phyloP scores from a whole-genome alignment of 1,140 invertebrate species.

The Drosophila nannoptera region DNA sequence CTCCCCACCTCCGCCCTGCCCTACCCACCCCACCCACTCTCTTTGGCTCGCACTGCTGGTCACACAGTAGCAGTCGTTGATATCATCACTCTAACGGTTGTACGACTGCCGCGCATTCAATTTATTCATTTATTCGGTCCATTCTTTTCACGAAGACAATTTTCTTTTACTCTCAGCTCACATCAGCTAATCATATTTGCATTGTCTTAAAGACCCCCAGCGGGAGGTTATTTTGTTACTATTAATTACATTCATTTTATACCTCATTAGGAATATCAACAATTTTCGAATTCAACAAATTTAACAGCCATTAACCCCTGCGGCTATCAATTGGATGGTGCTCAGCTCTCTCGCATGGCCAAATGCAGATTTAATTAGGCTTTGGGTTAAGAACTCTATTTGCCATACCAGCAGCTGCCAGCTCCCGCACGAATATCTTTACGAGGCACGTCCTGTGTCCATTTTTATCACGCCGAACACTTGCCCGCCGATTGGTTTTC shows the following conservation, averaged over 20 bases:
- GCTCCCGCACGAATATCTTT: neutral
- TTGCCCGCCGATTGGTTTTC: neutral
- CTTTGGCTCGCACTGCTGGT: constrained; percentile 25
- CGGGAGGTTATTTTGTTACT: neutral
- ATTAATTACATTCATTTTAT: constrained; percentile 46
- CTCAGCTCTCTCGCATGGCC: constrained; percentile 1
- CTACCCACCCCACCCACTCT: no score
- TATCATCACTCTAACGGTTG: constrained; percentile 55
- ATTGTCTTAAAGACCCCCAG: constrained; percentile 28
- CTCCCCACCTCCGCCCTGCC: no score
- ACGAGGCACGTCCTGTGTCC: neutral
- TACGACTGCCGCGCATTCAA: constrained; percentile 39
- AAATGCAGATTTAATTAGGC: neutral
- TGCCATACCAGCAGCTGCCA: no score
- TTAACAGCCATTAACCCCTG: constrained; percentile 45
- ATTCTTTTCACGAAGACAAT: constrained; percentile 36
- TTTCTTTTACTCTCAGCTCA: constrained; percentile 57
- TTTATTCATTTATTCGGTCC: constrained; percentile 56
- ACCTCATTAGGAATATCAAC: constrained; percentile 30
- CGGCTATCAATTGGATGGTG: constrained; percentile 39
- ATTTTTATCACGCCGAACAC: no score
- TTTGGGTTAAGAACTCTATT: no score
- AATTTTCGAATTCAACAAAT: constrained; percentile 17
- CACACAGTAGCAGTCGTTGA: constrained; percentile 63
- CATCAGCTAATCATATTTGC: constrained; percentile 46